A percentile compares a stretch with the other conserved stretches of the same genome.
These are phyloP conservation scores for Scrobipalpa atriplicella DNA, from an alignment of 2,888 invertebrate genomes.

Conservation along the genomic window DNA sequence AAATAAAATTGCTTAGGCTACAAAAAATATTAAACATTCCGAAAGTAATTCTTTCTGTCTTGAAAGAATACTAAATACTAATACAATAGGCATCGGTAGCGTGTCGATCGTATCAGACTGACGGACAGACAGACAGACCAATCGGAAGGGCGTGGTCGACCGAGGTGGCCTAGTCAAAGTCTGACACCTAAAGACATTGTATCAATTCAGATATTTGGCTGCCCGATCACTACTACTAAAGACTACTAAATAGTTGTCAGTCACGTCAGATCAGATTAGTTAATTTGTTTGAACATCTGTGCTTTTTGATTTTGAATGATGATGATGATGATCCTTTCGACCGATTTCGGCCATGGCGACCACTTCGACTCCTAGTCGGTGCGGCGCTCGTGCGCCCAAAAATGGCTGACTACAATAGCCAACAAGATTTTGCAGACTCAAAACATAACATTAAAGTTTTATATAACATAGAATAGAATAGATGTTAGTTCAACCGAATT, in stretches of 20 bases:
- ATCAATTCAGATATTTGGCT: constrained; percentile 2
- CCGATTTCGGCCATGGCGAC: too few relatives aligned
- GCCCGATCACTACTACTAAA: not conserved
- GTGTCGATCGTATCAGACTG: constrained; percentile 35
- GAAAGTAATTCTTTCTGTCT: not conserved
- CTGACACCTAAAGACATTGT: constrained; percentile 7
- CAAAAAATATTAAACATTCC: not conserved
- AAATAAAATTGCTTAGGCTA: not conserved
- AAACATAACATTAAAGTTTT: too few relatives aligned
- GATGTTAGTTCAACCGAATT: too few relatives aligned
- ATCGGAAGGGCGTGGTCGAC: constrained; percentile 36
- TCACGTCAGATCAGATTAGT: not conserved
- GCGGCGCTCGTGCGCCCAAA: too few relatives aligned
- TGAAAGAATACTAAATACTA: constrained; percentile 21
- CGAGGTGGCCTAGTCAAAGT: not conserved
- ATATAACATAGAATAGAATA: too few relatives aligned
- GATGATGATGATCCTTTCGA: too few relatives aligned
- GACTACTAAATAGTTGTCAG: not conserved
- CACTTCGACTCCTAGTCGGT: too few relatives aligned
- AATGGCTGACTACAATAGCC: too few relatives aligned
- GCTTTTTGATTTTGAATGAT: too few relatives aligned
- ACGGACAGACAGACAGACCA: constrained; percentile 32
- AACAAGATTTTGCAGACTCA: too few relatives aligned
- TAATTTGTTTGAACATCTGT: not conserved
- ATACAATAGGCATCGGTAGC: constrained; percentile 23